Evolutionary conservation across 2,888 invertebrate species (phyloP), one percentile per base, ranked within the genome.

Genomic region (Furcula furcula): DNA sequence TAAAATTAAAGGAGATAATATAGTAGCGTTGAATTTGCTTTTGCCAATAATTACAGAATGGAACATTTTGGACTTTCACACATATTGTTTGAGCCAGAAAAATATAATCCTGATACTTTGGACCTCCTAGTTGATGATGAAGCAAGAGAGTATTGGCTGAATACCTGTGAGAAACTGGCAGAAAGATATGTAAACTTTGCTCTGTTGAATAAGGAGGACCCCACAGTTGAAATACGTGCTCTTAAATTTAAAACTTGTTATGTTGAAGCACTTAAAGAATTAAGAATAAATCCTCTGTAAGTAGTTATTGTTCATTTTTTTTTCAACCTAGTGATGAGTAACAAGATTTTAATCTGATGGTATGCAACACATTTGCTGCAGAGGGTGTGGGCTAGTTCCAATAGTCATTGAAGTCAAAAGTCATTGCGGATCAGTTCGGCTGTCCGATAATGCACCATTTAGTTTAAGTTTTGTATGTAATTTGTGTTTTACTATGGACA

Each of bases 71-170:
- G 82, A 44, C 66, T 87, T 40, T 76, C 82, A 29, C 87, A 88
- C 48, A 76, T 98, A 54, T 87, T 98, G 41, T 90, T 91, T 53
- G 93, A 96, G 78, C 93, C 94, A 33, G 90, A 91, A 52, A 91
- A 91, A 65, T 98, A 98, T 87, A 92, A 92, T 73, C 97, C 98
- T 1, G 98, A 99, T 77, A 97, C 97, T 16, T 93, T 97, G 49
- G 97, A 98, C 84, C 91, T 99, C 37, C 92, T 94, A 41, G 91
- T 92, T 59, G 97, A 98, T 76, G 90, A 91, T 49, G 94, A 95
- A 70, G 98, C 98, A 7, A 92, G 95, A 72, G 92, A 90, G 53
- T 98, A 98, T 80, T 99, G 98, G 98, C 91, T 98, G 28, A 91
- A 93, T 46, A 97, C 97, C 76, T 95, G 98, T 71, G 94, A 96